phyloP scores from a whole-genome alignment of 2,113 vertebrate species.

The Riparia riparia region DNA sequence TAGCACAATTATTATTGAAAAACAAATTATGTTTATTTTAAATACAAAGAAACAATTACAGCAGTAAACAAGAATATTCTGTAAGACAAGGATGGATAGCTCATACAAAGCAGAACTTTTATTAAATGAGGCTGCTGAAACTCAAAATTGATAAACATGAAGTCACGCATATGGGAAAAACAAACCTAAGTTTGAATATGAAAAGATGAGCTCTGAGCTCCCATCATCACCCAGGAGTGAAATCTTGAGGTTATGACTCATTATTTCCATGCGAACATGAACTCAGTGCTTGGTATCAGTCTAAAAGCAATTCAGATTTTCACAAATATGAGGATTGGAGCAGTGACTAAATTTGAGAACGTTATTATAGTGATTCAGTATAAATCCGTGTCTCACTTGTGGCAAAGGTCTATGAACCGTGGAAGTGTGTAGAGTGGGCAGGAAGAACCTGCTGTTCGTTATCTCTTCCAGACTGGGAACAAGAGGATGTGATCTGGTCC shows the following conservation, averaged over 20 bases:
- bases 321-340: background rate
- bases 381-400: background rate
- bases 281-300: background rate
- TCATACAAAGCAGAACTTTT: background rate
- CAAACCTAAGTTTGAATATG: background rate
- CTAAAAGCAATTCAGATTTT: slow-evolving; percentile 18
- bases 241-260: slow-evolving; percentile 62
- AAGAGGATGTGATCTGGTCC: background rate
- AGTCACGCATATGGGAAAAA: slow-evolving; percentile 34
- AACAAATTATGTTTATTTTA: slow-evolving; percentile 10
- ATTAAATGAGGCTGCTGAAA: slow-evolving; percentile 14
- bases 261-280: background rate
- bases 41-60: slow-evolving; percentile 23
- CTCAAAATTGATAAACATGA: slow-evolving; percentile 26
- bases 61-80: slow-evolving; percentile 18
- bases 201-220: slow-evolving; percentile 23
- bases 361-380: background rate
- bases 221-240: slow-evolving; percentile 22
- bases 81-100: slow-evolving; percentile 10
- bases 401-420: background rate
- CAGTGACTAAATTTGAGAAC: background rate
- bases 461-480: background rate
- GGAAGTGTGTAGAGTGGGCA: background rate
- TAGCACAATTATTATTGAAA: slow-evolving; percentile 18
- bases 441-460: background rate